Evolutionary conservation across 2,797 vertebrate species (phyloP), one percentile per base, ranked within the genome.

Genomic region (Ctenopoma kingsleyae): DNA sequence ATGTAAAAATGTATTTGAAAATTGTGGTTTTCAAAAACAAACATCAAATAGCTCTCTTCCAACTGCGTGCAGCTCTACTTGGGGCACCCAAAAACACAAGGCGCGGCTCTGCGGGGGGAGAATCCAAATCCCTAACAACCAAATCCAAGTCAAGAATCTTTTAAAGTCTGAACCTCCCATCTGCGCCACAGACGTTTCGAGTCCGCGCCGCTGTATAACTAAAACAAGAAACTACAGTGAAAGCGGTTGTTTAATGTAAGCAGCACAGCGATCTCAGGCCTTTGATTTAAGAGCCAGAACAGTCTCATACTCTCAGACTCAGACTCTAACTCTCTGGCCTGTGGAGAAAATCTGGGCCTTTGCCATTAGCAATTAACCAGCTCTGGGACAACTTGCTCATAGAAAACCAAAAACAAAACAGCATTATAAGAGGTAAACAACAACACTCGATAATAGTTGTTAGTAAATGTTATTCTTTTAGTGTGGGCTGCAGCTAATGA

Each of bases 141-240:
- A 87, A 89, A 90, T 86, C 85, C 66, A 60, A 85, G 86, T 84
- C 72, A 77, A 77, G 82, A 87, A 90, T 85, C 81, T 83, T 77
- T 78, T 60, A 78, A 80, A 47, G 78, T 76, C 71, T 68, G 69
- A 68, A 67, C 22, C 67, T 44, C 71, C 64, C 55, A 15, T 85
- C 78, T 78, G 78, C 54, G 76, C 43, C 73, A 50, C 70, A 40
- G 67, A 23, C 38, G 2, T 68, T 53, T 64, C 48, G 74, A 43
- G 71, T 17, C 50, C 8, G 22, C 61, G 56, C 49, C 6, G 12
- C 30, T 74, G 71, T 64, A 65, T 65, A 78, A 76, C 74, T 49
- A 58, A 88, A 57, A 71, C 67, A 49, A 70, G 54, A 63, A 57
- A 76, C 43, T 60, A 71, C 66, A 55, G 61, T 19, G 8, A 57